Percentiles rank a stretch among this genome's conserved stretches.
Evolutionary conservation across 2,113 vertebrate species (phyloP).

Genomic region (Periophthalmodon schlosseri): DNA sequence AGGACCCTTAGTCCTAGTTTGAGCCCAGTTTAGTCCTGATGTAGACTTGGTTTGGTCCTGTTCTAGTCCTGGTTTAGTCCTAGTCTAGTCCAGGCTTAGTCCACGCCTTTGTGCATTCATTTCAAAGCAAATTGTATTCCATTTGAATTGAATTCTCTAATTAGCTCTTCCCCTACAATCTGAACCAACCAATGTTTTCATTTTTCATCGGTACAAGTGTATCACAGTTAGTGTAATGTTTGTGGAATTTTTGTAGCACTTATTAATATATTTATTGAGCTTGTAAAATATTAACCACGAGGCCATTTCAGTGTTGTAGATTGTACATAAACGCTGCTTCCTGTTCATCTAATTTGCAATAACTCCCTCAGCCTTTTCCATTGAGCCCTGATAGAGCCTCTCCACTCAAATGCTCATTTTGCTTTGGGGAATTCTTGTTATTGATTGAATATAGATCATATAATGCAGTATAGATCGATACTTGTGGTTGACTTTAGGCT

Average conservation of each 20-base stretch:
- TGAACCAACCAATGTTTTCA: not conserved
- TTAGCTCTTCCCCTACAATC: not conserved
- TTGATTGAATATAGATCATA: constrained; percentile 29
- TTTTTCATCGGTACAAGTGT: not conserved
- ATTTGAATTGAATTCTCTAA: not conserved
- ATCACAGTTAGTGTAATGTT: not conserved
- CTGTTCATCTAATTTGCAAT: constrained; percentile 30
- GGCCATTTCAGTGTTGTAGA: constrained; percentile 35
- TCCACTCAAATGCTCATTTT: not conserved
- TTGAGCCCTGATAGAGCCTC: not conserved
- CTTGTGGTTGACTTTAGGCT: constrained; percentile 5
- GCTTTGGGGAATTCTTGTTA: constrained; percentile 38
- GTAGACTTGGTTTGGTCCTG: too few species aligned
- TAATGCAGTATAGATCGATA: constrained; percentile 33
- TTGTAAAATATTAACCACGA: constrained; percentile 17
- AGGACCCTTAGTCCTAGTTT: too few species aligned
- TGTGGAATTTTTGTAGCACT: not conserved
- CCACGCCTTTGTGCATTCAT: not conserved
- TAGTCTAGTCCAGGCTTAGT: too few species aligned
- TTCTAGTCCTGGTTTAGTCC: not conserved
- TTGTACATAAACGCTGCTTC: constrained; percentile 8
- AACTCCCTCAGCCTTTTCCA: not conserved
- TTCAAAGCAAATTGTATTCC: not conserved
- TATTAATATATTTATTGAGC: not conserved
- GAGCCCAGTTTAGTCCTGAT: too few species aligned